phyloP scores from a whole-genome alignment of 2,797 vertebrate species.

The Pangasius larnaudii region DNA sequence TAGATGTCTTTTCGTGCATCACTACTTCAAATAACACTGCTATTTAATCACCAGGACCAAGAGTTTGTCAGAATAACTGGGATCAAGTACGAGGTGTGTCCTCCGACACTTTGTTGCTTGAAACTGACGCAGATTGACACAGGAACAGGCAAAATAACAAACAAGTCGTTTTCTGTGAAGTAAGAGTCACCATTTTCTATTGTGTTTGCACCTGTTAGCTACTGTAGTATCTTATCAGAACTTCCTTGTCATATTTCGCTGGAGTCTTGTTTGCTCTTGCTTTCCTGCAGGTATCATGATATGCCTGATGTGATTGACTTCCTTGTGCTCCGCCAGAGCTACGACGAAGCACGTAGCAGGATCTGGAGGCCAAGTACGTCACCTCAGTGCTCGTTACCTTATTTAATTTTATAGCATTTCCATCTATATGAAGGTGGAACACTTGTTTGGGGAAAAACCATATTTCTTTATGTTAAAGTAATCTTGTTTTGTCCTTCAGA shows the following conservation, averaged over 20 bases:
- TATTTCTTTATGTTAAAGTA: neutral
- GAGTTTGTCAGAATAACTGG: constrained; percentile 98
- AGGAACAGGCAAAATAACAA: constrained; percentile 86
- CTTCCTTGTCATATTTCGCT: neutral
- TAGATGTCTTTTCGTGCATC: neutral
- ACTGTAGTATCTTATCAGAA: neutral
- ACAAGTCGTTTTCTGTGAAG: constrained; percentile 95
- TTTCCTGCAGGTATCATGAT: constrained; percentile 87
- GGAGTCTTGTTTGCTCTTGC: neutral
- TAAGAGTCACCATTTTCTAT: constrained; percentile 62
- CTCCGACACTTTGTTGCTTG: constrained; percentile 93
- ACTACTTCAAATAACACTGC: neutral
- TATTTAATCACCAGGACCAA: constrained; percentile 84
- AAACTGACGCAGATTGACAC: constrained; percentile 94
- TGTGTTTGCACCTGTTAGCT: neutral
- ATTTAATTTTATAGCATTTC: neutral
- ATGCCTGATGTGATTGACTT: constrained; percentile 99
- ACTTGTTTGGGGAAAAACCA: neutral
- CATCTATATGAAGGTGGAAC: neutral
- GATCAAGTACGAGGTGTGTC: constrained; percentile 93
- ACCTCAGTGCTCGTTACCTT: neutral
- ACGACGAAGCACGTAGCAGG: constrained; percentile 89
- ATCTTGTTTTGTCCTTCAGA: constrained; percentile 67
- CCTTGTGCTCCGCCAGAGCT: constrained; percentile 92
- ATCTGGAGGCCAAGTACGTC: constrained; percentile 91